Conservation (phyloP, 2,113 vertebrate species). For the Leucosticte australis region DNA sequence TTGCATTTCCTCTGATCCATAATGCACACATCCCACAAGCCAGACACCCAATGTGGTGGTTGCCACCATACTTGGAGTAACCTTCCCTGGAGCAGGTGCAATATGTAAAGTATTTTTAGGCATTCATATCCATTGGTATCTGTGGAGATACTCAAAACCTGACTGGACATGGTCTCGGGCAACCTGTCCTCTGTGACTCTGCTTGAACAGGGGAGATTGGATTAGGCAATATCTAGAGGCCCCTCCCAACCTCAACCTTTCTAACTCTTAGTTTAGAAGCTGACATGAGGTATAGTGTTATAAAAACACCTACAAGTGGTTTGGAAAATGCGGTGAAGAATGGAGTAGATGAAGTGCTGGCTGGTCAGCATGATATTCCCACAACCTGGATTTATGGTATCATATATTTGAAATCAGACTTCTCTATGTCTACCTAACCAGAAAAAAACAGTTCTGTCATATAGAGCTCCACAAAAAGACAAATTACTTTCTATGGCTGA, state of each 20-base stretch:
- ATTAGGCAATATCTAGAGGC: not conserved
- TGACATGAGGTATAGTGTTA: not conserved
- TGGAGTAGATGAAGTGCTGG: not conserved
- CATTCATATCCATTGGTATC: not conserved
- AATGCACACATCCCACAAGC: not conserved
- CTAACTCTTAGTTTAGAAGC: not conserved
- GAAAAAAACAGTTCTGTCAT: not conserved
- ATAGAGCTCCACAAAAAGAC: slow-evolving; percentile 10
- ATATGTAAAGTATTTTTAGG: not conserved
- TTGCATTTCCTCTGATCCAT: not conserved
- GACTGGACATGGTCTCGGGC: not conserved
- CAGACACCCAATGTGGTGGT: not conserved
- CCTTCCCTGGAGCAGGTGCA: not conserved
- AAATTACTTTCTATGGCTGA: slow-evolving; percentile 4
- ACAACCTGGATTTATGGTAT: not conserved
- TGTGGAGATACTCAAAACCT: not conserved
- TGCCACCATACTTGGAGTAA: not conserved
- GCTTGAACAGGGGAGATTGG: fast-evolving
- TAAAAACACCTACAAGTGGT: not conserved
- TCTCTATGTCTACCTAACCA: not conserved
- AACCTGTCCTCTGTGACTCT: fast-evolving
- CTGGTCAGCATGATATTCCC: not conserved
- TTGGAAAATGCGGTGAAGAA: not conserved
- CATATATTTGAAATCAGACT: slow-evolving; percentile 27
- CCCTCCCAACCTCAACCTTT: not conserved